phyloP scores from a whole-genome alignment of 2,113 vertebrate genomes.

The Nicator chloris region DNA sequence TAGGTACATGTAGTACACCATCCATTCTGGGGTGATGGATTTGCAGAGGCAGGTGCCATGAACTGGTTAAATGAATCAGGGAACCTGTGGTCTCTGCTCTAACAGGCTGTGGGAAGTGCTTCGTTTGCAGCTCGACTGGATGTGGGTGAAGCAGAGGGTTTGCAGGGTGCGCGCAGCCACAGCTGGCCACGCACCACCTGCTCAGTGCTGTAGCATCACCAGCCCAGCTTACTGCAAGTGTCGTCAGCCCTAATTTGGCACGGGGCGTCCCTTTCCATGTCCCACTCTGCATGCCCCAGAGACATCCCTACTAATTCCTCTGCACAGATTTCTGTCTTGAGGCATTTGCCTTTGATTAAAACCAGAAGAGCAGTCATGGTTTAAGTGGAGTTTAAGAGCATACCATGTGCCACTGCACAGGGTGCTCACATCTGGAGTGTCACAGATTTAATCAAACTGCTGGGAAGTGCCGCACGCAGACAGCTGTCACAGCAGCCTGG shows the following conservation, averaged over 20 bases:
- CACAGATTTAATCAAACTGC: slow-evolving; percentile 65
- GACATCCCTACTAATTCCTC: slow-evolving; percentile 62
- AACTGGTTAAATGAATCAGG: neutral
- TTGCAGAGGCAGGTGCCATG: fast-evolving
- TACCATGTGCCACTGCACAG: neutral
- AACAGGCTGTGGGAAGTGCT: neutral
- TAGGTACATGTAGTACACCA: fast-evolving
- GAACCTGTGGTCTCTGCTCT: neutral
- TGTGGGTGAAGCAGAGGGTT: neutral
- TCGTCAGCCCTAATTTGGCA: slow-evolving; percentile 8
- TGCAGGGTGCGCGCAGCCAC: neutral
- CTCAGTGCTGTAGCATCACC: neutral
- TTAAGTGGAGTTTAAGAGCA: slow-evolving; percentile 61
- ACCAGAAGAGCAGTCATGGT: slow-evolving; percentile 67
- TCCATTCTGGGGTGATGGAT: neutral
- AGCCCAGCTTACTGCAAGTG: neutral
- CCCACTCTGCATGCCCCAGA: neutral
- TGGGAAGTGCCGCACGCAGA: slow-evolving; percentile 48
- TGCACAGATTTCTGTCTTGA: slow-evolving; percentile 62
- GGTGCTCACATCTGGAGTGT: slow-evolving; percentile 62
- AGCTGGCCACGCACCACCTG: neutral
- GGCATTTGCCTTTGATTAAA: slow-evolving; percentile 67
- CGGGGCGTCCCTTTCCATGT: neutral
- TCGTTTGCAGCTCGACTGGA: fast-evolving
- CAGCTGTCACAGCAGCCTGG: slow-evolving; percentile 61